Conservation (phyloP, 1,140 invertebrate genomes). For the Mesaphorura yosii region DNA sequence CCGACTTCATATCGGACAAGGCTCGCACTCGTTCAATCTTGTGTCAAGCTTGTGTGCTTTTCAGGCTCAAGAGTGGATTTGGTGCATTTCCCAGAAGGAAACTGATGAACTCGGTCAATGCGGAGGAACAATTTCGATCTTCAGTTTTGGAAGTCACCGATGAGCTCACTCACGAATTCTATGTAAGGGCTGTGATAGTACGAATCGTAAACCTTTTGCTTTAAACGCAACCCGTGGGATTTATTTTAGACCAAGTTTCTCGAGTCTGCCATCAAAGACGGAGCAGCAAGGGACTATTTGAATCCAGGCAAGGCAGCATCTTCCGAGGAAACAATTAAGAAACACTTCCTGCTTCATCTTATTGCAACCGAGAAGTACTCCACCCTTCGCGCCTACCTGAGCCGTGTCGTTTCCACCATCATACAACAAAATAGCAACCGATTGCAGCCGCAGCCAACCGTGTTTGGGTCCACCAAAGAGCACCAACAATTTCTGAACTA, state of each 20-base stretch:
- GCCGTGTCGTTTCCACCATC: constrained; percentile 12
- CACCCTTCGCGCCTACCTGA: constrained; percentile 14
- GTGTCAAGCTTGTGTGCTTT: too few relatives aligned
- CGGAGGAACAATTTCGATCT: constrained; percentile 3
- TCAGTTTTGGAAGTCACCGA: constrained; percentile 19
- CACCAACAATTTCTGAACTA: constrained; percentile 18
- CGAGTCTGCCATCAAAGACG: constrained; percentile 3
- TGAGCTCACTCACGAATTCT: constrained; percentile 19
- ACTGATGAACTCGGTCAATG: constrained; percentile 14
- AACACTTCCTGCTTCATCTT: constrained; percentile 22
- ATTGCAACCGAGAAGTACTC: constrained; percentile 21
- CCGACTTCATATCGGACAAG: too few relatives aligned
- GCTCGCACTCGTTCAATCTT: too few relatives aligned
- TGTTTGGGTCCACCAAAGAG: constrained; percentile 6
- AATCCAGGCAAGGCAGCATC: constrained; percentile 7
- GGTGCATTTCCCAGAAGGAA: constrained; percentile 7
- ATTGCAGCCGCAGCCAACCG: constrained; percentile 11
- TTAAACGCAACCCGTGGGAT: background rate
- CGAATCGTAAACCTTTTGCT: background rate
- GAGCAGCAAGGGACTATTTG: background rate
- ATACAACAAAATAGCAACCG: constrained; percentile 19
- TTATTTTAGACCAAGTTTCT: background rate
- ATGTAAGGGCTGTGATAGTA: constrained; percentile 2
- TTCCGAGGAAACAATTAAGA: constrained; percentile 17
- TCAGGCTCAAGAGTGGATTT: too few relatives aligned